phyloP scores from a whole-genome alignment of 2,797 vertebrate genomes.

The Aythya fuligula region DNA sequence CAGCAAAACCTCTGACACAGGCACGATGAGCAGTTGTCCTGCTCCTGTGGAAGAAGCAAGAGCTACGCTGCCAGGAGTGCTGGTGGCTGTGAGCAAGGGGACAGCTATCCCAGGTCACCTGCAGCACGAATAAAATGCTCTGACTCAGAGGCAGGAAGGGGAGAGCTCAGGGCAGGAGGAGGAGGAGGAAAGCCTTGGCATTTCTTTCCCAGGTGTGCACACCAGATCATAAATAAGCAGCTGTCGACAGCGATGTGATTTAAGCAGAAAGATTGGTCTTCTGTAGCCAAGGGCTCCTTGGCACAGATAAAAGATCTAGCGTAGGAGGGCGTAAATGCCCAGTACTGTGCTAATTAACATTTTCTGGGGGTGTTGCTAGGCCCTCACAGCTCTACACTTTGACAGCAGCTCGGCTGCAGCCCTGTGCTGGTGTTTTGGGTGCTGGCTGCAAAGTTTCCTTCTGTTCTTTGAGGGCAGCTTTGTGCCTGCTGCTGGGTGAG shows the following conservation, averaged over 20 bases:
- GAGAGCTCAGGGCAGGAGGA: background rate
- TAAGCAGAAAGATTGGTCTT: background rate
- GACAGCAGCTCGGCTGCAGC: background rate
- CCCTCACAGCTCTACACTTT: background rate
- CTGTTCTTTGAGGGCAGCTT: background rate
- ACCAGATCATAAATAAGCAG: background rate
- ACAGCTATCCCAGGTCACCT: background rate
- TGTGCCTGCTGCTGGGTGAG: background rate
- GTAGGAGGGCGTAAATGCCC: background rate
- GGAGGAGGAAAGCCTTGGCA: background rate
- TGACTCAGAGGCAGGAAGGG: constrained; percentile 14
- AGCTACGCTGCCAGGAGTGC: background rate
- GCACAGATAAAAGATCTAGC: background rate
- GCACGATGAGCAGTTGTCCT: background rate
- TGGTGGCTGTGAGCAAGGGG: background rate
- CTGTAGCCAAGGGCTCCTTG: background rate
- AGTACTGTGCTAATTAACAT: background rate
- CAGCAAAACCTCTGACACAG: background rate
- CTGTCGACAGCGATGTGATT: background rate
- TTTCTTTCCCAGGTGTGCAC: background rate
- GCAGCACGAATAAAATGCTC: background rate
- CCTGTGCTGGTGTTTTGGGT: accelerated
- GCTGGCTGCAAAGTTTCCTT: background rate
- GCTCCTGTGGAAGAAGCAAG: background rate
- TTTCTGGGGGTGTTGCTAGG: background rate